Conservation (phyloP, 1,140 invertebrate species). For the Andrena cerasifolii region DNA sequence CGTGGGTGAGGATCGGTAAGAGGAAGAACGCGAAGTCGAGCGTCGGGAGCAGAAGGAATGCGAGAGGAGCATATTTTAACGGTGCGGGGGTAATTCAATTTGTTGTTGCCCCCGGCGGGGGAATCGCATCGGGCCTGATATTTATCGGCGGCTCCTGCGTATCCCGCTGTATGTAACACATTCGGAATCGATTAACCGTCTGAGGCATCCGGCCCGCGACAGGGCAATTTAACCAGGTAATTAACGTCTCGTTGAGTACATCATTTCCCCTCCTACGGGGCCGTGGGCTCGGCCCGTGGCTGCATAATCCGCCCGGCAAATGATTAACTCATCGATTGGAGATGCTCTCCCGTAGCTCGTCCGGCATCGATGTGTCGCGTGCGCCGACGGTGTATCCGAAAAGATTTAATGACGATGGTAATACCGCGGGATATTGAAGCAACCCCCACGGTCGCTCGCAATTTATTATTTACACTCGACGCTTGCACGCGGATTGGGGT, state of each 20-base stretch:
- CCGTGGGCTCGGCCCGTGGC: not conserved
- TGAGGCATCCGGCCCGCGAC: not conserved
- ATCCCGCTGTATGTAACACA: constrained; percentile 61
- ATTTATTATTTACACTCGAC: too few species aligned
- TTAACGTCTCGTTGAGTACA: constrained; percentile 53
- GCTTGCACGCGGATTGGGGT: too few species aligned
- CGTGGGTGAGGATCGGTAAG: not conserved
- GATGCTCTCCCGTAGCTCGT: not conserved
- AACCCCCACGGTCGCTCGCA: too few species aligned
- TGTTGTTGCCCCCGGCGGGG: constrained; percentile 38
- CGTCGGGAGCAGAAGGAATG: not conserved
- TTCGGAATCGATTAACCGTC: constrained; percentile 42
- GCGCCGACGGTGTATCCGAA: too few species aligned
- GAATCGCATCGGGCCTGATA: constrained; percentile 45
- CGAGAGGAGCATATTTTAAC: constrained; percentile 36
- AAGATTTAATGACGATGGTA: not conserved
- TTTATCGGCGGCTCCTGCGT: constrained; percentile 23
- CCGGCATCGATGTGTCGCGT: not conserved
- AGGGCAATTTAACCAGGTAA: constrained; percentile 42
- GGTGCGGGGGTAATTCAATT: constrained; percentile 52
- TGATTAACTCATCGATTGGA: constrained; percentile 45
- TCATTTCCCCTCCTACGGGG: constrained; percentile 24
- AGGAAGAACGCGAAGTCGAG: not conserved
- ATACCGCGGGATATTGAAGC: too few species aligned
- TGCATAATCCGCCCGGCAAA: constrained; percentile 42